Conservation (phyloP, 1,140 invertebrate genomes). For the Drosophila nigromelanica region DNA sequence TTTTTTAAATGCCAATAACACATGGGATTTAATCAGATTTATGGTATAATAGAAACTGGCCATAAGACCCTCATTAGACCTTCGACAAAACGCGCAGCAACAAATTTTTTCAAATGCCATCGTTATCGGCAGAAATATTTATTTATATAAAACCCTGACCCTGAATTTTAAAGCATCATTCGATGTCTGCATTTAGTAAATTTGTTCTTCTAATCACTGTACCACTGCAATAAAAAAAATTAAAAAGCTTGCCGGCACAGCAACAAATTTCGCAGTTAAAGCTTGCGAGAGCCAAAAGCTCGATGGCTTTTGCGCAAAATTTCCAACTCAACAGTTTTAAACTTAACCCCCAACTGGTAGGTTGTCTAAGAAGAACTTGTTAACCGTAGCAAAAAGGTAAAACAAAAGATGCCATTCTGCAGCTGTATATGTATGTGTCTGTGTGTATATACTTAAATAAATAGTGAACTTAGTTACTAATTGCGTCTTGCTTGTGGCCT, state of each 20-base stretch:
- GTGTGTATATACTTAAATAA: conserved; percentile 5
- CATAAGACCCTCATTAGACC: background rate
- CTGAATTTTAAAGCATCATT: conserved; percentile 17
- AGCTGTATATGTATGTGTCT: background rate
- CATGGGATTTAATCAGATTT: conserved; percentile 18
- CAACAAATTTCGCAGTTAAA: conserved; percentile 1
- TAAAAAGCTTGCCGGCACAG: conserved; percentile 8
- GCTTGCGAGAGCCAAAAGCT: conserved; percentile 32
- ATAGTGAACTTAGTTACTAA: background rate
- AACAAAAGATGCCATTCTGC: conserved; percentile 6
- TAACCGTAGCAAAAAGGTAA: conserved; percentile 23
- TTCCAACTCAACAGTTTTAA: conserved; percentile 48
- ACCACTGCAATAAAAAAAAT: conserved; percentile 5
- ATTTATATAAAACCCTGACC: conserved; percentile 36
- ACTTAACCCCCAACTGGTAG: conserved; percentile 27
- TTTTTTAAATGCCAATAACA: background rate
- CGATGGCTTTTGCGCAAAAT: conserved; percentile 23
- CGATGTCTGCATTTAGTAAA: conserved; percentile 9
- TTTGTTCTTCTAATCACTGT: conserved; percentile 11
- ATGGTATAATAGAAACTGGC: conserved; percentile 1
- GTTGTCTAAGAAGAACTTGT: conserved; percentile 32
- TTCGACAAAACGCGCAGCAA: background rate
- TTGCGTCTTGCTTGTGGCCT: background rate
- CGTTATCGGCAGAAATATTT: background rate
- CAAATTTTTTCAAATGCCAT: conserved; percentile 8